A percentile compares a stretch with the other conserved stretches of the same genome.
These are phyloP conservation scores for Troilus luridus DNA, from an alignment of 2,888 invertebrate genomes.

Conservation along the genomic window DNA sequence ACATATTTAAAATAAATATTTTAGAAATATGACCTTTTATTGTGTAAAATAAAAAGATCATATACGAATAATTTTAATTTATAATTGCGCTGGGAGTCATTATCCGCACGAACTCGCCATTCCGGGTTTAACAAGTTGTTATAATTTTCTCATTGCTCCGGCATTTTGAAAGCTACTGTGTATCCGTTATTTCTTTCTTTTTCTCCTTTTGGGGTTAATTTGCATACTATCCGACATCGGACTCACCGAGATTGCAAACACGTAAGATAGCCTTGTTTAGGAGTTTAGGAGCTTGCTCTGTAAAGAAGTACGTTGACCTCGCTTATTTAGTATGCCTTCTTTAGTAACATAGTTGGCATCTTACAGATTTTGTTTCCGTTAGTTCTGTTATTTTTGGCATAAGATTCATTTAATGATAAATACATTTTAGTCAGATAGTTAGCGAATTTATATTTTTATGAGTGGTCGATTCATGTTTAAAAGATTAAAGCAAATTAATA, in stretches of 20 bases:
- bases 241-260: not conserved
- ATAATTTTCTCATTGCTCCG: not conserved
- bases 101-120: not conserved
- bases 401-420: too few relatives aligned
- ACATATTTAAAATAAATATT: too few relatives aligned
- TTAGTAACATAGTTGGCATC: not conserved
- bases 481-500: too few relatives aligned
- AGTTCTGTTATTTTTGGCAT: too few relatives aligned
- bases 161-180: not conserved
- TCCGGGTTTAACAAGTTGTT: not conserved
- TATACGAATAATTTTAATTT: not conserved
- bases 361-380: not conserved
- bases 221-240: not conserved
- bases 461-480: too few relatives aligned
- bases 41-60: too few relatives aligned
- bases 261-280: conserved; percentile 6
- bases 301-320: not conserved
- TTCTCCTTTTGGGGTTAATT: not conserved
- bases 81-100: not conserved
- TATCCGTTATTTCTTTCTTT: not conserved
- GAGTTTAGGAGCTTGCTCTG: conserved; percentile 9
- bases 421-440: too few relatives aligned
- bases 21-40: too few relatives aligned
- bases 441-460: too few relatives aligned
- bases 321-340: conserved; percentile 7